Evolutionary conservation across 2,797 vertebrate genomes (phyloP).

Genomic region (Megaceryle alcyon): DNA sequence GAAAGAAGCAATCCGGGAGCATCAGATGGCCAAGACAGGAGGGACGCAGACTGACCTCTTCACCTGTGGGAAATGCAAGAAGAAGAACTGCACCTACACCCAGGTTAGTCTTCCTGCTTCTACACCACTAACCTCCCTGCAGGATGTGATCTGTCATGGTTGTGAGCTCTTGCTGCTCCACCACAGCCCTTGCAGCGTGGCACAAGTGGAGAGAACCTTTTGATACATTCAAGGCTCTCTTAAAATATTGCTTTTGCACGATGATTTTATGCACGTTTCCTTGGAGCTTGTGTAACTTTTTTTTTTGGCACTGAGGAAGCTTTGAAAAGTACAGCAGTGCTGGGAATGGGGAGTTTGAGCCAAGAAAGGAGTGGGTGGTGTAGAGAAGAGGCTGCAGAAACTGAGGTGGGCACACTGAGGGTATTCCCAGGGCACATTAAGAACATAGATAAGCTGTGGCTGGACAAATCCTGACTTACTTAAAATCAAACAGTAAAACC

Average conservation of each 20-base stretch:
- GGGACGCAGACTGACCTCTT: conserved; percentile 95
- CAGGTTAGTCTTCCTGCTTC: conserved; percentile 80
- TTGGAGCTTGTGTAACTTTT: neutral
- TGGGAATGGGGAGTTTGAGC: neutral
- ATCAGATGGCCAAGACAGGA: conserved; percentile 93
- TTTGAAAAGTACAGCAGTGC: neutral
- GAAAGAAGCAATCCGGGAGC: conserved; percentile 95
- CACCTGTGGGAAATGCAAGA: conserved; percentile 90
- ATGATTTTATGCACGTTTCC: fast-evolving
- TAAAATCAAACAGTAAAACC: neutral
- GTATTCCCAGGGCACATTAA: neutral
- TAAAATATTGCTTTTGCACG: neutral
- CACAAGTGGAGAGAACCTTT: neutral
- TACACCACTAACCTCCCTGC: neutral
- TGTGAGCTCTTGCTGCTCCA: fast-evolving
- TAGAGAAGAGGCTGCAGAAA: neutral
- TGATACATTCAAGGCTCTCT: fast-evolving
- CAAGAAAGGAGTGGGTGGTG: neutral
- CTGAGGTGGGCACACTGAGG: neutral
- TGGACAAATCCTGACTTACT: neutral
- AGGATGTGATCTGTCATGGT: fast-evolving
- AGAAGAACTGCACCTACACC: conserved; percentile 95
- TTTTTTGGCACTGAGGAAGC: neutral
- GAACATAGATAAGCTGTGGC: neutral
- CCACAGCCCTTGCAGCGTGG: neutral